These are phyloP conservation scores for Sceloporus tristichus DNA, from an alignment of 2,113 vertebrate species.

Conservation along the genomic window DNA sequence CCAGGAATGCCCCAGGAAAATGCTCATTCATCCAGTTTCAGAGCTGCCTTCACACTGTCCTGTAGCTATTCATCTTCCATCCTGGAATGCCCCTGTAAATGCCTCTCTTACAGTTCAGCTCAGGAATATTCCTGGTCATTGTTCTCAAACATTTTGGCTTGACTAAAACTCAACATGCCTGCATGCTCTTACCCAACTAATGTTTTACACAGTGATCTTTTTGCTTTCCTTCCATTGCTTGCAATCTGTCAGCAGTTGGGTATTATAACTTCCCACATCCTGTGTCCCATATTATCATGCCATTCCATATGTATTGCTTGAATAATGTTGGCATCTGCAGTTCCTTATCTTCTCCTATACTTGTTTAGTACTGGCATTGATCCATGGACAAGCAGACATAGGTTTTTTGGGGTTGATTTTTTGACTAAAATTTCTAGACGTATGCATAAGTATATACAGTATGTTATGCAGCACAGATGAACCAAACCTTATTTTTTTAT, in stretches of 20 bases:
- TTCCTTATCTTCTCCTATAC: background rate
- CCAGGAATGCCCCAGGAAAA: background rate
- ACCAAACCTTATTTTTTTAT: too few species aligned
- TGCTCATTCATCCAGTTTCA: too few species aligned
- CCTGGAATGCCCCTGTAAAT: background rate
- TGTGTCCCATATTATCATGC: background rate
- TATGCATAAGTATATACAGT: too few species aligned
- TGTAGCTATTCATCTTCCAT: background rate
- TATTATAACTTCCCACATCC: background rate
- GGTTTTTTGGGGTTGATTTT: too few species aligned
- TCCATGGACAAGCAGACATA: too few species aligned
- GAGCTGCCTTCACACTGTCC: too few species aligned
- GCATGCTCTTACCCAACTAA: background rate
- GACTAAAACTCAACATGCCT: background rate
- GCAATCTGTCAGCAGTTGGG: background rate
- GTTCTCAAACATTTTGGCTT: background rate
- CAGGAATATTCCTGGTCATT: background rate
- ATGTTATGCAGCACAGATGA: too few species aligned
- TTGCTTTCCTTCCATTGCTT: background rate
- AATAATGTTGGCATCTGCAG: background rate
- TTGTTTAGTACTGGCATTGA: too few species aligned
- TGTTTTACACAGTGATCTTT: background rate
- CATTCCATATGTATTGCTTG: background rate
- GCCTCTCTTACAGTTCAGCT: background rate
- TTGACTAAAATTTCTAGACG: too few species aligned